phyloP scores from a whole-genome alignment of 2,113 vertebrate species.

The Oncorhynchus nerka region DNA sequence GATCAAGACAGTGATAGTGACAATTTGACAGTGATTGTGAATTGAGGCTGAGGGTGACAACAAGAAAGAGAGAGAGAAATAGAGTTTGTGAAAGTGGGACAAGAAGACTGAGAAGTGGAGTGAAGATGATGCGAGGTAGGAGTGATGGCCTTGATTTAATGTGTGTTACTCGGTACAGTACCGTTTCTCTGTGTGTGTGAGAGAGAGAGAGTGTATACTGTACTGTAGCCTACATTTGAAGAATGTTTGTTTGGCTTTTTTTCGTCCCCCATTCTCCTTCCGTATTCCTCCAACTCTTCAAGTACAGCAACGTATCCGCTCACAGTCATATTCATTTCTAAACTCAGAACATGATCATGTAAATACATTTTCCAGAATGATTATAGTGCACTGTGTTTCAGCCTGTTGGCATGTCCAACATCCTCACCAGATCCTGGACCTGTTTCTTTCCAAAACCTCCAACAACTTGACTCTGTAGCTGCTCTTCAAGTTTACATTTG shows the following conservation, averaged over 20 bases:
- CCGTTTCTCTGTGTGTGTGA: slow-evolving; percentile 5
- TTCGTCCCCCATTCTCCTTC: background rate
- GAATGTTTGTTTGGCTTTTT: background rate
- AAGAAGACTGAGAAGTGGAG: slow-evolving; percentile 57
- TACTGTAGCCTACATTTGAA: background rate
- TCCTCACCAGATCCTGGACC: background rate
- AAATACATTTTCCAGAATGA: too few species aligned
- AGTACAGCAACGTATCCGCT: background rate
- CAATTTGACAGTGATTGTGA: slow-evolving; percentile 1
- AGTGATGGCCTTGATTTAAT: slow-evolving; percentile 47
- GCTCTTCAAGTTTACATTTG: too few species aligned
- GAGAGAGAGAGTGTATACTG: background rate
- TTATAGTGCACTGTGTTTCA: background rate
- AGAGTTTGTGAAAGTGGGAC: slow-evolving; percentile 66
- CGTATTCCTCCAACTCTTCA: background rate
- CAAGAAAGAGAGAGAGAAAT: slow-evolving; percentile 35
- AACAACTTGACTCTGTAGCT: background rate
- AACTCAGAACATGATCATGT: background rate
- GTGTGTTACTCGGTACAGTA: slow-evolving; percentile 5
- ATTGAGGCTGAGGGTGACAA: background rate
- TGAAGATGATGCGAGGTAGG: slow-evolving; percentile 79
- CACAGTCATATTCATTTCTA: background rate
- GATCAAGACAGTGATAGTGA: slow-evolving; percentile 13
- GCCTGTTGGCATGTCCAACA: background rate
- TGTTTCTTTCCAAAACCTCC: background rate